Evolutionary conservation across 1,140 invertebrate genomes (phyloP), one percentile per base, ranked within the genome.

Genomic region (Drosophila aff.): DNA sequence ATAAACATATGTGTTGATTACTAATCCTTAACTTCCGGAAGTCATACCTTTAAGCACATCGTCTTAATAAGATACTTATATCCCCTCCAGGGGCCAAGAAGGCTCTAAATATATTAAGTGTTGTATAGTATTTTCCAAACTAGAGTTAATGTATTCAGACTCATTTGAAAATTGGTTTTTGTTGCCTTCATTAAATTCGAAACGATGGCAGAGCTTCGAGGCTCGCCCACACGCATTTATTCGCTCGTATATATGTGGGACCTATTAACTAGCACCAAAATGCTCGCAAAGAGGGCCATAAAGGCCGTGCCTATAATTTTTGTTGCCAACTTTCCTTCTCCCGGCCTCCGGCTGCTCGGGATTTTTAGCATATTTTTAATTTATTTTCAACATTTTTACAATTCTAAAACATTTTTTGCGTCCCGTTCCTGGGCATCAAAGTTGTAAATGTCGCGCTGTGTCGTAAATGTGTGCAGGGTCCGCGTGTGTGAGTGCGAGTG

Each of bases 311-410:
- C 67, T 53, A 49, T 41, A 57, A 10, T 57, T 55, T 38, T 38
- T 55, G 16, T 50, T 18, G 46, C 47, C 23, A 11, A 43, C 47
- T 53, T 53, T 43, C 49, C 61, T 28, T 21, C 40, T 40, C 15
- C 10, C 13, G 21, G 1, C 49, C 10, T 59, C 43, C n/a, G 59
- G 18, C 40, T 80, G 76, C 63, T 87, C 60, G 76, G 44, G 59
- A 83, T 74, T 87, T 87, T 83, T 78, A 87, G 77, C 80, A 71
- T 80, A 87, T 89, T 90, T 81, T 89, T 89, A 89, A 89, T 89
- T 89, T 89, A 90, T 89, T 90, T 90, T 78, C 81, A 81, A 90
- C 85, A 90, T 84, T 89, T 81, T 90, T 81, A 89, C 84, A 89
- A 89, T 89, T 81, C 66, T 55, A 63, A 89, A 81, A 76, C 57